Evolutionary conservation across 2,888 invertebrate species (phyloP).

Genomic region (Ommatoiulus sabulosus): DNA sequence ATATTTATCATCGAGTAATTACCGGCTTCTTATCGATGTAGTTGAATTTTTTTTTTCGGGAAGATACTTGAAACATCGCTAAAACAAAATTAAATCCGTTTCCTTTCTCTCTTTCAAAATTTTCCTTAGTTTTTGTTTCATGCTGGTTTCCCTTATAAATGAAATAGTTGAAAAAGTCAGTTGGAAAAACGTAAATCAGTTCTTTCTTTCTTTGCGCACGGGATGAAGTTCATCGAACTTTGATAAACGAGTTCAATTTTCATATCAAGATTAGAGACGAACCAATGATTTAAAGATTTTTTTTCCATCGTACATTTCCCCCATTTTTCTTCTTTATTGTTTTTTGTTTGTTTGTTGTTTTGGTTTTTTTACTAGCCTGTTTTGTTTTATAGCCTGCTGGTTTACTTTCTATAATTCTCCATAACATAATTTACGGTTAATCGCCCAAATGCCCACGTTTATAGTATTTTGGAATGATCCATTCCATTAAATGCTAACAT

Average conservation of each 20-base stretch:
- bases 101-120: not conserved
- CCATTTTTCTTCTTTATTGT: not conserved
- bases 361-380: not conserved
- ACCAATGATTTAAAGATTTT: not conserved
- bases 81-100: not conserved
- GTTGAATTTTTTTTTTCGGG: no score
- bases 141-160: not conserved
- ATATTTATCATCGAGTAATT: no score
- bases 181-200: slow-evolving; percentile 12
- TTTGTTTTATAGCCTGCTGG: not conserved
- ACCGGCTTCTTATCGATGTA: no score
- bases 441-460: no score
- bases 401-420: no score
- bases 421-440: no score
- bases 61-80: no score
- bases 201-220: not conserved
- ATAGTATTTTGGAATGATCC: no score
- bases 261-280: not conserved
- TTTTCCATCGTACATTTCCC: not conserved
- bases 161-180: not conserved
- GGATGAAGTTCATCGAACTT: not conserved
- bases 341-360: not conserved
- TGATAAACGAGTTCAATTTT: slow-evolving; percentile 8
- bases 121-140: not conserved
- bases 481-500: no score